A percentile compares a stretch with the other conserved stretches of the same genome.
Conservation (phyloP, 2,113 vertebrate genomes). For the Phyllostomus hastatus region DNA sequence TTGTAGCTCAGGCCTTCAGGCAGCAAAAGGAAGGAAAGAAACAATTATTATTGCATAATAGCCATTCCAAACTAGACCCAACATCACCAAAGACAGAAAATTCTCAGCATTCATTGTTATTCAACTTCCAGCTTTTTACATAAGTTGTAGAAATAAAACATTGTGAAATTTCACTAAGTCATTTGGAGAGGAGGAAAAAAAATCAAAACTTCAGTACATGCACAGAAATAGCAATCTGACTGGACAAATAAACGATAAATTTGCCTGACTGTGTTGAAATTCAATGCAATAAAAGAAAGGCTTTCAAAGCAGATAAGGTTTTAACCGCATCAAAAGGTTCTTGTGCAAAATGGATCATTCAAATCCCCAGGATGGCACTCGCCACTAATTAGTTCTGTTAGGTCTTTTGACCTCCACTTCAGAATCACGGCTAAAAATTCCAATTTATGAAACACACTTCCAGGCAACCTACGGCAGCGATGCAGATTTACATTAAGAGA, state of each 20-base stretch:
- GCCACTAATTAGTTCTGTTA: slow-evolving; percentile 67
- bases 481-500: slow-evolving; percentile 35
- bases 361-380: slow-evolving; percentile 43
- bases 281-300: slow-evolving; percentile 6
- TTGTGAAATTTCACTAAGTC: slow-evolving; percentile 45
- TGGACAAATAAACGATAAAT: slow-evolving; percentile 26
- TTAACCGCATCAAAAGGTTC: slow-evolving; percentile 38
- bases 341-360: slow-evolving; percentile 27
- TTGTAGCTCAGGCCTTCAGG: slow-evolving; percentile 96
- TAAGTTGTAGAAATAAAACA: slow-evolving; percentile 63
- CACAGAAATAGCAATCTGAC: slow-evolving; percentile 38
- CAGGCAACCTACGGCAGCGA: slow-evolving; percentile 23
- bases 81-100: slow-evolving; percentile 34
- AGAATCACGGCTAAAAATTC: slow-evolving; percentile 52
- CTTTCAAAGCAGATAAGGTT: slow-evolving; percentile 38
- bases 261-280: slow-evolving; percentile 32
- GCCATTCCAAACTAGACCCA: slow-evolving; percentile 60
- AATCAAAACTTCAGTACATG: background rate
- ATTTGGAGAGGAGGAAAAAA: background rate
- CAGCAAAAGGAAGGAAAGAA: slow-evolving; percentile 83
- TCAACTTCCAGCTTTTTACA: slow-evolving; percentile 39
- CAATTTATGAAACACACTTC: slow-evolving; percentile 46
- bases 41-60: slow-evolving; percentile 79
- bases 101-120: slow-evolving; percentile 11
- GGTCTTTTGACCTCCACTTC: slow-evolving; percentile 64